A percentile compares a stretch with the other conserved stretches of the same genome.
These are phyloP conservation scores for Lerista edwardsae DNA, from an alignment of 2,797 vertebrate species.

Conservation along the genomic window DNA sequence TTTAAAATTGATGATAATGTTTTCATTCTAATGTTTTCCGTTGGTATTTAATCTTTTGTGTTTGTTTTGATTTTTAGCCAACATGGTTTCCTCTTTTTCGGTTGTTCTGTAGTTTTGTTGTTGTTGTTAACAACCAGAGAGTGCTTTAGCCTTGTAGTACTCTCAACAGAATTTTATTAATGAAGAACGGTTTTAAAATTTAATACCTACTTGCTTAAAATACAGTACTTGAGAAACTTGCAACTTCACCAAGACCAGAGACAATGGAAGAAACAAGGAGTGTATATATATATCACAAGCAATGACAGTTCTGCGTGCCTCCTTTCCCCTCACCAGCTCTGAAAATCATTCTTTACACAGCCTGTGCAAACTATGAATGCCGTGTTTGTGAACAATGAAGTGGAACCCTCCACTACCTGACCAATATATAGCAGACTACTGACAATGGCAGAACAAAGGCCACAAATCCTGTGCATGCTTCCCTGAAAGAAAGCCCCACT, in stretches of 20 bases:
- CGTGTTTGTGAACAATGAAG: not conserved
- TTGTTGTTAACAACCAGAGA: too few species aligned
- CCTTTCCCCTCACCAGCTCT: too few species aligned
- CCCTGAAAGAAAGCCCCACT: not conserved
- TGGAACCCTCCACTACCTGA: not conserved
- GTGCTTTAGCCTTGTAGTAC: too few species aligned
- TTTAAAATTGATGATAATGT: too few species aligned
- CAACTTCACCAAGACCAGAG: not conserved
- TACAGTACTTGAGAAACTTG: not conserved
- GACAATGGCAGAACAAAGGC: not conserved
- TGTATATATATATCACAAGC: not conserved
- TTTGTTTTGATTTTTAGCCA: too few species aligned
- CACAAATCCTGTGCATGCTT: too few species aligned
- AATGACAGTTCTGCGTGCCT: not conserved
- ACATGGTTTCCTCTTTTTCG: too few species aligned
- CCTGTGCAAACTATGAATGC: not conserved
- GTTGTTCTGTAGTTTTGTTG: too few species aligned
- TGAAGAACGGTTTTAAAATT: too few species aligned
- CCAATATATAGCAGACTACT: not conserved
- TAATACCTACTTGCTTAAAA: not conserved
- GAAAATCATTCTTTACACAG: not conserved
- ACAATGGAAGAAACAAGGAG: not conserved
- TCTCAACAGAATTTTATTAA: too few species aligned
- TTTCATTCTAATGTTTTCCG: too few species aligned
- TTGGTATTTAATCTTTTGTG: too few species aligned